Evolutionary conservation across 1,140 invertebrate genomes (phyloP).

Genomic region (Thaumatotibia leucotreta): DNA sequence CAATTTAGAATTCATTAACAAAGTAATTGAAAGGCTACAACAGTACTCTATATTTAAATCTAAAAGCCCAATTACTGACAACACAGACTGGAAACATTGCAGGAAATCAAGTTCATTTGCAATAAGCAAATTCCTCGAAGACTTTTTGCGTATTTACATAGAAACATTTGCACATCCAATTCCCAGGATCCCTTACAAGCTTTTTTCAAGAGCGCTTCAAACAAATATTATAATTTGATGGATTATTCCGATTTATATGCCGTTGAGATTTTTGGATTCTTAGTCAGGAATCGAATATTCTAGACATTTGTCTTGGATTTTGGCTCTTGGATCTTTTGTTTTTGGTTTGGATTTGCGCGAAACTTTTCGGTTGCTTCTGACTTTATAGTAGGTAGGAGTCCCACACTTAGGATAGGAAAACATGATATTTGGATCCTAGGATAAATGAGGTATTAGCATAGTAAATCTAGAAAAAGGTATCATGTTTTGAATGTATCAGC

Average conservation of each 20-base stretch:
- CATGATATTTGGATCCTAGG: not conserved
- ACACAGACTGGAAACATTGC: too few species aligned
- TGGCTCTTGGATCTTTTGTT: not conserved
- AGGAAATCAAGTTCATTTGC: too few species aligned
- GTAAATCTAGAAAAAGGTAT: not conserved
- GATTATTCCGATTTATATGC: constrained; percentile 7
- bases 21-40: too few species aligned
- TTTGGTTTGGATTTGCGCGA: not conserved
- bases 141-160: not conserved
- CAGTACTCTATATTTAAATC: too few species aligned
- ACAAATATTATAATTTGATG: constrained; percentile 11
- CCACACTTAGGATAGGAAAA: not conserved
- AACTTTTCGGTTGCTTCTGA: not conserved
- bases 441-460: not conserved
- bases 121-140: too few species aligned
- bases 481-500: too few species aligned
- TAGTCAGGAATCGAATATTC: not conserved
- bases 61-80: too few species aligned
- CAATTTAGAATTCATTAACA: too few species aligned
- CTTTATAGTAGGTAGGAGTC: not conserved
- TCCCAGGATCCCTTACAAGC: not conserved
- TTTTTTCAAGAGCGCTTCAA: not conserved
- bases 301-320: not conserved
- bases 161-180: not conserved
- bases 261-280: not conserved